A percentile compares a stretch with the other conserved stretches of the same genome.
Conservation (phyloP, 2,797 vertebrate genomes). For the Champsocephalus gunnari region DNA sequence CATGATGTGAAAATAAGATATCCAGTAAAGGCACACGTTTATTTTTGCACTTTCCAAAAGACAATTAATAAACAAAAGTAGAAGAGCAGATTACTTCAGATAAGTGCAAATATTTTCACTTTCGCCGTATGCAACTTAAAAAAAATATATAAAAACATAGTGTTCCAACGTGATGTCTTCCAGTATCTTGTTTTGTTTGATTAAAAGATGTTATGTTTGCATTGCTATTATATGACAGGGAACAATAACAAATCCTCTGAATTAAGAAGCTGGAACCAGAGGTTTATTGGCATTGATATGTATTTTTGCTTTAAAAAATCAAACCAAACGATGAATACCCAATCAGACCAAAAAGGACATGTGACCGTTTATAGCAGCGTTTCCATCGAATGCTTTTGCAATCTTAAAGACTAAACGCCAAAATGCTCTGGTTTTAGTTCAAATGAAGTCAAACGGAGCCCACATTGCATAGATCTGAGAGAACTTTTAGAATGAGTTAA, state of each 20-base stretch:
- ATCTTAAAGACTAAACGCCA: constrained; percentile 15
- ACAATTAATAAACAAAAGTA: background rate
- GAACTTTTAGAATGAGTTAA: background rate
- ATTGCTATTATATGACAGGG: background rate
- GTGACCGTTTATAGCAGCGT: background rate
- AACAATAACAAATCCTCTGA: background rate
- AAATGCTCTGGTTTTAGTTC: constrained; percentile 7
- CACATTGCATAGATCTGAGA: background rate
- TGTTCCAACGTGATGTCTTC: background rate
- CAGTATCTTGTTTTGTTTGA: background rate
- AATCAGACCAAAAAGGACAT: constrained; percentile 31
- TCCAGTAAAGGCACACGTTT: constrained; percentile 5
- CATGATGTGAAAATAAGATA: constrained; percentile 35
- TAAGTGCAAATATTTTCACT: background rate
- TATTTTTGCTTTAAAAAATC: background rate
- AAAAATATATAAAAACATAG: too few species aligned
- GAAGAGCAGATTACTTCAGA: background rate
- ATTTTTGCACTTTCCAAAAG: constrained; percentile 40
- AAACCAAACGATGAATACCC: background rate
- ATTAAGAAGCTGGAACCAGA: constrained; percentile 25
- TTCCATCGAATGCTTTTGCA: background rate
- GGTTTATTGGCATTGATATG: background rate
- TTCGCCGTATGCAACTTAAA: too few species aligned
- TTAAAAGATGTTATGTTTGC: constrained; percentile 18
- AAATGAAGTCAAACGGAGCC: constrained; percentile 1